phyloP scores from a whole-genome alignment of 2,888 invertebrate species.

The Tenthredo distinguenda region DNA sequence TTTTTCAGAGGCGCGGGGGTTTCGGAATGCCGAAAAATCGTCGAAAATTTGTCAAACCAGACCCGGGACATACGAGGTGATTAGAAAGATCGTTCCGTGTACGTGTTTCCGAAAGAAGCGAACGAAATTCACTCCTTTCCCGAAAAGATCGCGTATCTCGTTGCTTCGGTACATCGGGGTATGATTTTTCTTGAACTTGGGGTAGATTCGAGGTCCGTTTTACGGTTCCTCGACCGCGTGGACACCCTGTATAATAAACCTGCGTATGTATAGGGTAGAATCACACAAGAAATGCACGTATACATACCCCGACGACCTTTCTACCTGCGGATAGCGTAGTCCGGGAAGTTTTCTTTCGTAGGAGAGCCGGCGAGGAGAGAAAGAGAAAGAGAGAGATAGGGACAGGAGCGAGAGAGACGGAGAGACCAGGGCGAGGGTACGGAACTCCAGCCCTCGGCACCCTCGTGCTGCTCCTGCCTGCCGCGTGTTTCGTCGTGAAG shows the following conservation, averaged over 20 bases:
- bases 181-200: neutral
- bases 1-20: neutral
- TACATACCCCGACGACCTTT: conserved; percentile 11
- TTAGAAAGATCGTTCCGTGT: neutral
- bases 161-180: neutral
- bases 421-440: conserved; percentile 47
- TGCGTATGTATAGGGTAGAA: neutral
- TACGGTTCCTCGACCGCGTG: neutral
- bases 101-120: neutral
- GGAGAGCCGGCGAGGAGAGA: conserved; percentile 52
- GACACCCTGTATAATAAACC: conserved; percentile 3
- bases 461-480: conserved; percentile 19
- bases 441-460: conserved; percentile 32
- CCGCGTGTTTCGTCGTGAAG: neutral
- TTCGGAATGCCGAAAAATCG: neutral
- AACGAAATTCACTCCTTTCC: neutral
- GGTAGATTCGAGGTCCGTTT: neutral
- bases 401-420: conserved; percentile 41
- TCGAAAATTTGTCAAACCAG: conserved; percentile 23
- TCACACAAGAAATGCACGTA: neutral
- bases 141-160: neutral
- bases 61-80: no score
- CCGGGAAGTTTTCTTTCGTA: conserved; percentile 52
- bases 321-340: conserved; percentile 50
- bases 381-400: conserved; percentile 52